Percentiles rank a stretch among this genome's conserved stretches.
phyloP scores from a whole-genome alignment of 2,797 vertebrate genomes.

The Emys orbicularis region DNA sequence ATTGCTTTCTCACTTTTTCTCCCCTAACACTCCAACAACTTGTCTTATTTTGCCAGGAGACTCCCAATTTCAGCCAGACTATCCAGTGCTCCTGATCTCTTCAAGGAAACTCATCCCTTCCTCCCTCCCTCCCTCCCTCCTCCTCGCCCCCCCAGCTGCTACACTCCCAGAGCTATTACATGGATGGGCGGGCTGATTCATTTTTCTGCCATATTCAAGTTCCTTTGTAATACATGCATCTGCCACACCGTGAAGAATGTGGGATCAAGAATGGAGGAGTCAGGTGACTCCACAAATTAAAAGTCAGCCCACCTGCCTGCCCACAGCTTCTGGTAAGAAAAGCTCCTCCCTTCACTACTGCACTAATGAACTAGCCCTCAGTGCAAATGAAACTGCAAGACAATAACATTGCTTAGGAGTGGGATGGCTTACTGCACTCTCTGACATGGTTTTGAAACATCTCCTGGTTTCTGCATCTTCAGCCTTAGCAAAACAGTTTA shows the following conservation, averaged over 20 bases:
- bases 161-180: neutral
- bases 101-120: neutral
- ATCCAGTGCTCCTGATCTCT: neutral
- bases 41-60: neutral
- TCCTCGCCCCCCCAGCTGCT: neutral
- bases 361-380: neutral
- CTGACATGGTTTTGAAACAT: neutral
- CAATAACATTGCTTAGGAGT: neutral
- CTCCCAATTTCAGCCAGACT: neutral
- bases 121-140: neutral
- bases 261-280: neutral
- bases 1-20: slow-evolving; percentile 11
- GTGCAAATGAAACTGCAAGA: neutral
- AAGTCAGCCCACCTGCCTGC: neutral
- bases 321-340: neutral
- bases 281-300: neutral
- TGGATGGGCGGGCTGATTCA: fast-evolving
- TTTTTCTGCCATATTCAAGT: neutral
- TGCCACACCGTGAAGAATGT: neutral
- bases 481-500: neutral
- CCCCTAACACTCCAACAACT: neutral
- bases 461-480: neutral
- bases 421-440: neutral
- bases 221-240: neutral
- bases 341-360: neutral